Evolutionary conservation across 2,797 vertebrate genomes (phyloP), one percentile per base, ranked within the genome.

Genomic region (Valencia hispanica): DNA sequence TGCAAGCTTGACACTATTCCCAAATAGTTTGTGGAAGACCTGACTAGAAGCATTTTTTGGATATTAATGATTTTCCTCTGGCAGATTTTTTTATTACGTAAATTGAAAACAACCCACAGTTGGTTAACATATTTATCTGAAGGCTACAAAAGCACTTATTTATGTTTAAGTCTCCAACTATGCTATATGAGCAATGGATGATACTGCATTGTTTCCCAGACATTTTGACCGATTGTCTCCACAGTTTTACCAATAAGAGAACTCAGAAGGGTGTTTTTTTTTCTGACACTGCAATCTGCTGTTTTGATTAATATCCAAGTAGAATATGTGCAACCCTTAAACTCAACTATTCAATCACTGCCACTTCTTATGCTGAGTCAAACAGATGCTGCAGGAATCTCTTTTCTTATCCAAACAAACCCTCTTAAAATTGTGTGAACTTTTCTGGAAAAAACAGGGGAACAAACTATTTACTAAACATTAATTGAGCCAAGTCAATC

Each of bases 271-370:
- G 71, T 63, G 68, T 68, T 78, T 59, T 79, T 77, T 72, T 73
- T 72, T 63, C 68, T 43, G 43, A 72, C 47, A 10, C 63, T 57
- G 57, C 71, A 84, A 55, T 51, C 48, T 79, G 68, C 70, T 61
- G 48, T 30, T 81, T 55, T 89, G 84, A 86, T 90, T 84, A 84
- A 88, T 87, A 48, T 71, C 72, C 70, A 53, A n/a, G 22, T 66
- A 80, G 70, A 30, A 74, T 84, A 84, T 79, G 71, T 70, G 74
- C 79, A 74, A 14, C 75, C 3, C 55, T 72, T 10, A 61, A 80
- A 18, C 27, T 15, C 74, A 69, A 59, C 32, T 51, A 74, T 77
- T 80, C 86, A 79, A 84, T 89, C 86, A 80, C 72, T 69, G 78
- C 83, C 68, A 43, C 74, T 72, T 79, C 36, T 75, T 79, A 57